phyloP scores from a whole-genome alignment of 2,113 vertebrate genomes.

The Aptenodytes patagonicus region DNA sequence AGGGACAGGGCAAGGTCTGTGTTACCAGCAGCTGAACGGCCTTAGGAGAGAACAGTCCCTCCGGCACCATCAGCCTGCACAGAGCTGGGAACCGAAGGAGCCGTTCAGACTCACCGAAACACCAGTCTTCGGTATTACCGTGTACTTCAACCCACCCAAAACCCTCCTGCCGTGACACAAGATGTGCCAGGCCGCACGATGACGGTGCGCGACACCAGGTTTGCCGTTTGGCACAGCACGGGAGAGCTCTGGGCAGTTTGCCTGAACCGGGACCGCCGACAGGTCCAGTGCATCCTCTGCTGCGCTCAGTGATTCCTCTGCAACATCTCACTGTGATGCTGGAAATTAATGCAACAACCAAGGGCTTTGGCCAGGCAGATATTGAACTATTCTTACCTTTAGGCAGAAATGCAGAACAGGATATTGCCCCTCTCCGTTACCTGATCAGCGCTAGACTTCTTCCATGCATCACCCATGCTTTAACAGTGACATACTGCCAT shows the following conservation, averaged over 20 bases:
- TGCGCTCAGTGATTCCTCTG: accelerated
- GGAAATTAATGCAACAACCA: neutral
- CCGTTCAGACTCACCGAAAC: accelerated
- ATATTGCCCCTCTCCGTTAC: neutral
- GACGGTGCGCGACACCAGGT: neutral
- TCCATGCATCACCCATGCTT: neutral
- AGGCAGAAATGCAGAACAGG: neutral
- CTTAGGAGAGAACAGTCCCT: neutral
- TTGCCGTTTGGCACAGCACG: neutral
- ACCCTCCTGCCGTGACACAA: neutral
- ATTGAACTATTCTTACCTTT: accelerated
- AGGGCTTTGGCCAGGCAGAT: neutral
- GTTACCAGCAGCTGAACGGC: neutral
- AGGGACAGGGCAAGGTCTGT: neutral
- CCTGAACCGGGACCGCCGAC: accelerated
- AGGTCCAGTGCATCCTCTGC: neutral
- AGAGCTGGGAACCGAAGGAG: neutral
- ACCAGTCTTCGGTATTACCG: accelerated
- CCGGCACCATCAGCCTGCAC: neutral
- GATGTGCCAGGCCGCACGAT: accelerated
- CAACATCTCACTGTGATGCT: neutral
- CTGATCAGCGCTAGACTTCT: neutral
- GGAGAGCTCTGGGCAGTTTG: neutral
- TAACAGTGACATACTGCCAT: neutral
- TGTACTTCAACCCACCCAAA: neutral